Conservation (phyloP, 1,140 invertebrate species). For the Drosophila repletoides region DNA sequence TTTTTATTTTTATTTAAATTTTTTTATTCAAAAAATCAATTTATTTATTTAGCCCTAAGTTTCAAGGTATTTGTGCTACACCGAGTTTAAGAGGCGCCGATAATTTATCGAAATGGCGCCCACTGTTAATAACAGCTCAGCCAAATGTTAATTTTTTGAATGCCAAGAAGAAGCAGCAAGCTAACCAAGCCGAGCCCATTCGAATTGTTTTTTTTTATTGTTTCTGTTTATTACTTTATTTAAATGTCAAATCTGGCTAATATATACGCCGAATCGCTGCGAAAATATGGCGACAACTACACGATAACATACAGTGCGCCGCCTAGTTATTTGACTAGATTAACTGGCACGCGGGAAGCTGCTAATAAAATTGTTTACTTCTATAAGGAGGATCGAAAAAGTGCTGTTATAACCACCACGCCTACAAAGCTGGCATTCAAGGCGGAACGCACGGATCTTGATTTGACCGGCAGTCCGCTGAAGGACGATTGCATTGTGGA, state of each 20-base stretch:
- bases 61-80: too few species aligned
- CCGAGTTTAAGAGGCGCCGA: too few species aligned
- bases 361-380: slow-evolving; percentile 60
- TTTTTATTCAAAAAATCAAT: too few species aligned
- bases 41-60: too few species aligned
- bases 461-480: slow-evolving; percentile 75
- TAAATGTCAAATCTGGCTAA: slow-evolving; percentile 65
- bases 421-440: slow-evolving; percentile 41
- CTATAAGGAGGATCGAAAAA: slow-evolving; percentile 60
- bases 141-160: slow-evolving; percentile 20
- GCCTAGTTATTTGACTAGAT: slow-evolving; percentile 53
- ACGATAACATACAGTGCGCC: slow-evolving; percentile 61
- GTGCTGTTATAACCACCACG: slow-evolving; percentile 21
- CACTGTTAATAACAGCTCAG: slow-evolving; percentile 17
- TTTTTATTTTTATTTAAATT: too few species aligned
- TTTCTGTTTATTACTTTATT: not conserved
- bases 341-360: slow-evolving; percentile 46
- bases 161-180: slow-evolving; percentile 12
- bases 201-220: not conserved
- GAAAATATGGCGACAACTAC: slow-evolving; percentile 59
- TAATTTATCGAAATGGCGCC: too few species aligned
- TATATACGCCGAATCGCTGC: slow-evolving; percentile 61
- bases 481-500: slow-evolving; percentile 75
- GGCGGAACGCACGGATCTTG: slow-evolving; percentile 35
- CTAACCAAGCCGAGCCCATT: too few species aligned